phyloP scores from a whole-genome alignment of 2,797 vertebrate species.

The Erithacus rubecula region DNA sequence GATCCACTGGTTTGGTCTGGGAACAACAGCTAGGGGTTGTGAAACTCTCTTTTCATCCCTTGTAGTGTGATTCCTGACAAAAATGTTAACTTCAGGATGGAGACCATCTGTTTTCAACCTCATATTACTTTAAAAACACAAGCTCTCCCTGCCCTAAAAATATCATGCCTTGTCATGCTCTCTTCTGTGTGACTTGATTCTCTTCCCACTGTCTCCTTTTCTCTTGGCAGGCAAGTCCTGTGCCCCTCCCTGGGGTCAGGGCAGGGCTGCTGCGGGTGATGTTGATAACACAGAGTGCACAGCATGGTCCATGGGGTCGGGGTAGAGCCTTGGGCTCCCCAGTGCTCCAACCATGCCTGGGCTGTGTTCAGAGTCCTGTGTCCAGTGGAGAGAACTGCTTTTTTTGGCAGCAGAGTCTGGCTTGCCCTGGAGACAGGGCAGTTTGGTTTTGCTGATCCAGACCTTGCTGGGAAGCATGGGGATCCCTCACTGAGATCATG shows the following conservation, averaged over 20 bases:
- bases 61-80: not conserved
- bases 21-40: not conserved
- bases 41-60: not conserved
- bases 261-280: accelerated
- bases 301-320: accelerated
- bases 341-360: not conserved
- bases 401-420: not conserved
- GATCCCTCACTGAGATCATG: not conserved
- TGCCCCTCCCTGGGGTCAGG: not conserved
- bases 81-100: not conserved
- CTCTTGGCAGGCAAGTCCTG: accelerated
- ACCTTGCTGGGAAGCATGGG: not conserved
- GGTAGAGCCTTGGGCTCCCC: not conserved
- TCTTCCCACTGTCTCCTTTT: not conserved
- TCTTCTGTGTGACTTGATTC: not conserved
- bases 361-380: not conserved
- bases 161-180: accelerated
- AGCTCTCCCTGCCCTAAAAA: not conserved
- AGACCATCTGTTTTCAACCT: not conserved
- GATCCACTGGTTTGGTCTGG: not conserved
- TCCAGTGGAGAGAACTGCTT: not conserved
- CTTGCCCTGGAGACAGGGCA: not conserved
- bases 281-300: not conserved
- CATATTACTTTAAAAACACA: not conserved
- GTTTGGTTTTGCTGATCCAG: not conserved